Base-by-base conservation (phyloP, 2,797 vertebrate genomes). In the Microchirus variegatus region DNA sequence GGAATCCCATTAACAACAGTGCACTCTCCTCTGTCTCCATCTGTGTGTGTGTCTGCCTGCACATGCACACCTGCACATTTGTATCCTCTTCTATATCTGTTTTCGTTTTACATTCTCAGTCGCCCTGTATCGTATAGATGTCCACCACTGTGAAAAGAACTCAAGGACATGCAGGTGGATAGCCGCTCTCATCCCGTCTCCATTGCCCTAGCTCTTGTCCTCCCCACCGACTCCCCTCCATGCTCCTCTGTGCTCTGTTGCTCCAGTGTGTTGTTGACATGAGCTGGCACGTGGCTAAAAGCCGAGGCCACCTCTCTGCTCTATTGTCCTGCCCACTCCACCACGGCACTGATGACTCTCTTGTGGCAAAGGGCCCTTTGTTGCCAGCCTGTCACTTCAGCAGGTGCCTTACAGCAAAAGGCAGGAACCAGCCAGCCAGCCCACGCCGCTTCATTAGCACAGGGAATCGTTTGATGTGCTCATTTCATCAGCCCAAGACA, bases 91-190 rank as follows among this genome's bases (percentile, higher is more conserved):
- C 44, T 3, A 12, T 64, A 70, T 67, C 56, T 15, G 48, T 57
- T 62, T 71, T 58, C 40, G 50, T 61, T 77, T 72, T 13, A 4
- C 54, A 48, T 56, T 55, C 53, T 62, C 54, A 56, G 15, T 56
- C 50, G 22, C 10, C 2, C 47, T 73, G 53, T 66, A 59, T 60
- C 66, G 66, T 65, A 70, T 81, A 80, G 77, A 84, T 70, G 77
- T 70, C 80, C 62, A 50, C 77, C 64, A 72, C 80, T 82, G 75
- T 85, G 68, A 65, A 65, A 70, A 67, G 64, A 76, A 58, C 89
- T 93, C 73, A 89, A 94, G 92, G 88, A 91, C 81, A 82, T 91
- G 90, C 92, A 94, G 92, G 91, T 94, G 93, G 16, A n/a, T 14
- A 72, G 70, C 70, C 73, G n/a, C 73, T 63, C 64, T 43, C 41